These are phyloP conservation scores for Lamproptera curius DNA, from an alignment of 2,888 invertebrate species.

Conservation along the genomic window DNA sequence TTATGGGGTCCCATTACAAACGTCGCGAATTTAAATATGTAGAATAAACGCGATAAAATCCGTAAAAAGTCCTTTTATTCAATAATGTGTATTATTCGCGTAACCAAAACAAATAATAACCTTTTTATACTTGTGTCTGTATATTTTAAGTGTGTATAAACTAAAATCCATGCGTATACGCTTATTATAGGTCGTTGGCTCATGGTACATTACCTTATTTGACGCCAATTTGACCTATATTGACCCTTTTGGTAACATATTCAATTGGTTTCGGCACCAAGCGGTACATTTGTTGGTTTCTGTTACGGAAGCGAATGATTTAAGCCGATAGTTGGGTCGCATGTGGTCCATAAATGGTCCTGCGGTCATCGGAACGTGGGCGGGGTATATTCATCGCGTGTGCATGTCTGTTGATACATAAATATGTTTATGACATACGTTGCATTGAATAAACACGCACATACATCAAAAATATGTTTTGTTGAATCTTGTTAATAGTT, in stretches of 20 bases:
- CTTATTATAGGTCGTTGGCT: slow-evolving; percentile 14
- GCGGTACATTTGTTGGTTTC: slow-evolving; percentile 43
- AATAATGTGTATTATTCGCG: no score
- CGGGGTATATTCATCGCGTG: slow-evolving; percentile 48
- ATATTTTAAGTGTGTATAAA: not conserved
- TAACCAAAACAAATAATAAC: not conserved
- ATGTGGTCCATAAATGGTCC: slow-evolving; percentile 48
- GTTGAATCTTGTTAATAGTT: no score
- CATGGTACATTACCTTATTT: slow-evolving; percentile 29
- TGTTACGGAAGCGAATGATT: slow-evolving; percentile 54
- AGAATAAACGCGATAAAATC: no score
- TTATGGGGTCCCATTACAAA: no score
- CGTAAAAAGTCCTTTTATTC: no score
- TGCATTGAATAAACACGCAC: no score
- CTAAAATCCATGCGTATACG: slow-evolving; percentile 4
- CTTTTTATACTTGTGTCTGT: not conserved
- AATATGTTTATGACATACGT: no score
- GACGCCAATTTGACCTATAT: slow-evolving; percentile 30
- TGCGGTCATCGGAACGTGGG: slow-evolving; percentile 45
- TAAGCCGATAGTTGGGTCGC: slow-evolving; percentile 44
- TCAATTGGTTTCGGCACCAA: not conserved
- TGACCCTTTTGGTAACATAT: slow-evolving; percentile 35
- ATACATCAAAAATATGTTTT: no score
- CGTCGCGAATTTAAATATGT: no score
- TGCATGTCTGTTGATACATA: slow-evolving; percentile 38